phyloP scores from a whole-genome alignment of 2,888 invertebrate genomes.

The Gymnocheta viridis region DNA sequence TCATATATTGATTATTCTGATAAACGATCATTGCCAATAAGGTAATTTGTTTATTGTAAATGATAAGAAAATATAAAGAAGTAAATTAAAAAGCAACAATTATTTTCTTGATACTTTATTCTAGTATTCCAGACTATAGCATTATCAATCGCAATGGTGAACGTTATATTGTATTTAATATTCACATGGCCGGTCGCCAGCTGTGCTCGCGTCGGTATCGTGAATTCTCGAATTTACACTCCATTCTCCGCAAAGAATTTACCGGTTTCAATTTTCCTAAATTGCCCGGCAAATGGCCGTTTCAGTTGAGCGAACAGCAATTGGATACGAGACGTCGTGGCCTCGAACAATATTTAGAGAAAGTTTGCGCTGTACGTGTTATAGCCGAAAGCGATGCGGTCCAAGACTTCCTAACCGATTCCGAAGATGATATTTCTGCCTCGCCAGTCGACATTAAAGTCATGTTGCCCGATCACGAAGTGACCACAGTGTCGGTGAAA shows the following conservation, averaged over 20 bases:
- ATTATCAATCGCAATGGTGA: slow-evolving; percentile 93
- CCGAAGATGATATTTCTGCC: slow-evolving; percentile 90
- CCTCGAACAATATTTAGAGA: slow-evolving; percentile 98
- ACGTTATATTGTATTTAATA: slow-evolving; percentile 97
- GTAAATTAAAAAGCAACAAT: not conserved
- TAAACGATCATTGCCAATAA: slow-evolving; percentile 92
- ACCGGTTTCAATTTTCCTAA: slow-evolving; percentile 97
- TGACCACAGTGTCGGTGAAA: slow-evolving; percentile 93
- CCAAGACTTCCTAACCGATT: slow-evolving; percentile 97
- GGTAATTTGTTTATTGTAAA: slow-evolving; percentile 72
- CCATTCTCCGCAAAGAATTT: slow-evolving; percentile 95
- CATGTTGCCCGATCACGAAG: slow-evolving; percentile 94
- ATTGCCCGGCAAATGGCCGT: slow-evolving; percentile 99
- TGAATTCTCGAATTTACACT: slow-evolving; percentile 95
- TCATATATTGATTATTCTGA: slow-evolving; percentile 95
- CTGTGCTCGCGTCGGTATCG: slow-evolving; percentile 97
- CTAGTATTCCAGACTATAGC: slow-evolving; percentile 96
- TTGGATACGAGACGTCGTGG: slow-evolving; percentile 96
- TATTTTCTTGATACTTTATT: not conserved
- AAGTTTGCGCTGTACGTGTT: slow-evolving; percentile 97
- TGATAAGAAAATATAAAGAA: not conserved
- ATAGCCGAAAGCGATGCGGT: slow-evolving; percentile 98
- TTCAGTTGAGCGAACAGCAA: slow-evolving; percentile 98
- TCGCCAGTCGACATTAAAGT: slow-evolving; percentile 90
- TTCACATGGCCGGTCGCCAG: slow-evolving; percentile 99